Evolutionary conservation across 2,113 vertebrate genomes (phyloP).

Genomic region (Gymnobelideus leadbeateri): DNA sequence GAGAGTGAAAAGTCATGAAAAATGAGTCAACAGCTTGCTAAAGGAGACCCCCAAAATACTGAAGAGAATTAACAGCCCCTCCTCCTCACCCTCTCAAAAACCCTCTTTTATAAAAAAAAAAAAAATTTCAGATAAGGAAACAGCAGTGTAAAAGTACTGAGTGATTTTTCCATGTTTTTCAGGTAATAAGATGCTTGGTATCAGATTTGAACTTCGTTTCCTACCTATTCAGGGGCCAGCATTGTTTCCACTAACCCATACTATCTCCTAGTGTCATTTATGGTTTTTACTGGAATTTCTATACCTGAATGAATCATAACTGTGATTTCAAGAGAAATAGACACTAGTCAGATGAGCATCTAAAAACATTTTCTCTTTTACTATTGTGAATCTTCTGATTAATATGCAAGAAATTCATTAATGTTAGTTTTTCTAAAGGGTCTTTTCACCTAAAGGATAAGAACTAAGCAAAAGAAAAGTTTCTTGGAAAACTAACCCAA

Average conservation of each 20-base stretch:
- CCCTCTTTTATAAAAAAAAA: no score
- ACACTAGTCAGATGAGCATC: background rate
- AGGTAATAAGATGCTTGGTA: background rate
- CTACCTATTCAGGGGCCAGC: background rate
- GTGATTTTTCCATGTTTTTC: background rate
- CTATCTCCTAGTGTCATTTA: no score
- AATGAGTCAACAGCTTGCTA: no score
- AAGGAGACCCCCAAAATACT: no score
- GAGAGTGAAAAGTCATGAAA: no score
- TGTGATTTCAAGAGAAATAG: background rate
- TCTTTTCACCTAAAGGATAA: slow-evolving; percentile 5
- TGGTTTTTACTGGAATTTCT: no score
- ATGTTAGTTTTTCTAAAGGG: no score
- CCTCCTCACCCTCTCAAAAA: no score
- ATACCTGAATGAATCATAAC: background rate
- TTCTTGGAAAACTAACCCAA: background rate
- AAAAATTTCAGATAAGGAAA: background rate
- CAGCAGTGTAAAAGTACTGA: background rate
- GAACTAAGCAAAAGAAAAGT: background rate
- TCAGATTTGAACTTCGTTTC: background rate
- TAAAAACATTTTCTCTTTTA: slow-evolving; percentile 22
- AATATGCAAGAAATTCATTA: background rate
- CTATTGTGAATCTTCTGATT: background rate
- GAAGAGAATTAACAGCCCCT: no score
- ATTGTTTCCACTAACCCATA: background rate